Percentiles rank a stretch among this genome's conserved stretches.
phyloP scores from a whole-genome alignment of 2,797 vertebrate species.

The Pipistrellus pipistrellus region DNA sequence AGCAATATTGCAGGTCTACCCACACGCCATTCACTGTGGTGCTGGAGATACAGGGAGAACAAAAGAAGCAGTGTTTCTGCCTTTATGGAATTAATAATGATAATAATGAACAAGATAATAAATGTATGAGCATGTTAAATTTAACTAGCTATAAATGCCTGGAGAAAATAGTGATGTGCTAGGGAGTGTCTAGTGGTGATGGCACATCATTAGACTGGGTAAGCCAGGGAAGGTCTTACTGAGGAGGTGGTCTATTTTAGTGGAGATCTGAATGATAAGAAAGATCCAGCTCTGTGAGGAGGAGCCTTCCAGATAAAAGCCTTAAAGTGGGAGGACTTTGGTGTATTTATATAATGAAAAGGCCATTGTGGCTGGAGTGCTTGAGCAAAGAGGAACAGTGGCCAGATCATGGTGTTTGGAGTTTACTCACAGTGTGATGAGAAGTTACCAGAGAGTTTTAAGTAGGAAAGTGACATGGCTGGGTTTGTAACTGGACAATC shows the following conservation, averaged over 20 bases:
- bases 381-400: neutral
- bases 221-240: neutral
- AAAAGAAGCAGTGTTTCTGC: neutral
- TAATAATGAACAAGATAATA: neutral
- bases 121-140: neutral
- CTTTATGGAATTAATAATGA: neutral
- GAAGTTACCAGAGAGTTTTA: neutral
- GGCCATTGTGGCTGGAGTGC: neutral
- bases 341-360: neutral
- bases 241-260: neutral
- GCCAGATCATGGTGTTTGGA: neutral
- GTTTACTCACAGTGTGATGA: slow-evolving; percentile 22
- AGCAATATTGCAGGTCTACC: neutral
- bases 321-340: neutral
- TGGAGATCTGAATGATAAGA: neutral
- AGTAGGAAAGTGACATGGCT: neutral
- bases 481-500: neutral
- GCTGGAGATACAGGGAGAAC: neutral
- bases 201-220: neutral
- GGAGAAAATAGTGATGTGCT: neutral
- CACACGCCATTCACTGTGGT: neutral
- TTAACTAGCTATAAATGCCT: slow-evolving; percentile 20
- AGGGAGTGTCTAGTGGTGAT: neutral
- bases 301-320: slow-evolving; percentile 40
- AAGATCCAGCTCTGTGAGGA: neutral